These are phyloP conservation scores for Calyptomena viridis DNA, from an alignment of 2,113 vertebrate genomes.

Conservation along the genomic window DNA sequence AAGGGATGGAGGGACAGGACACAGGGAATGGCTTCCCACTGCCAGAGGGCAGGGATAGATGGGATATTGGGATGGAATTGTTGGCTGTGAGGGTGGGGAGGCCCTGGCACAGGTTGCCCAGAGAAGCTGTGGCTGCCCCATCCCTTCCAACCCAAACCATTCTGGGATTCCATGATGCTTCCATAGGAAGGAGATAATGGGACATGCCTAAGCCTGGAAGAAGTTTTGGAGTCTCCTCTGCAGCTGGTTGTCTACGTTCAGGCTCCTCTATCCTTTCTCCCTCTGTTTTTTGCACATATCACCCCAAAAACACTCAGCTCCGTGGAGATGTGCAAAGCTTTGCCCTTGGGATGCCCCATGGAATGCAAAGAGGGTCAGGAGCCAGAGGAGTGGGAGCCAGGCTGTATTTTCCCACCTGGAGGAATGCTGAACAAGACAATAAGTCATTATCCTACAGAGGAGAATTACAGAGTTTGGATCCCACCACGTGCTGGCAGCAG, in stretches of 20 bases:
- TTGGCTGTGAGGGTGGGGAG: fast-evolving
- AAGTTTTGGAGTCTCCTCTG: background rate
- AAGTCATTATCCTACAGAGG: background rate
- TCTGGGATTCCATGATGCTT: background rate
- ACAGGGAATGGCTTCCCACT: background rate
- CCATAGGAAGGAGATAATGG: background rate
- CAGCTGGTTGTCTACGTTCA: background rate
- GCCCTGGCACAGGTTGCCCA: background rate
- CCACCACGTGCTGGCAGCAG: background rate
- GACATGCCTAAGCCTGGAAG: background rate
- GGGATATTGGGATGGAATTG: background rate
- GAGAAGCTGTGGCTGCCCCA: background rate
- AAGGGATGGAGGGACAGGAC: background rate
- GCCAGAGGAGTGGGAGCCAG: background rate
- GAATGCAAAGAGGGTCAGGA: background rate
- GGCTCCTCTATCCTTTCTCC: background rate
- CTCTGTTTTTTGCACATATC: background rate
- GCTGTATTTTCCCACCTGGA: background rate
- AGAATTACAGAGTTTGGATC: background rate
- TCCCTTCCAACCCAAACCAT: background rate
- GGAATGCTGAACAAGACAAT: background rate
- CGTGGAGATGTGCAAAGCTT: background rate
- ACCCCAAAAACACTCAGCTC: background rate
- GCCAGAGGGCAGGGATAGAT: background rate
- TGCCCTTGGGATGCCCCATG: background rate